These are phyloP conservation scores for Ameiurus melas DNA, from an alignment of 2,113 vertebrate genomes.

Conservation along the genomic window DNA sequence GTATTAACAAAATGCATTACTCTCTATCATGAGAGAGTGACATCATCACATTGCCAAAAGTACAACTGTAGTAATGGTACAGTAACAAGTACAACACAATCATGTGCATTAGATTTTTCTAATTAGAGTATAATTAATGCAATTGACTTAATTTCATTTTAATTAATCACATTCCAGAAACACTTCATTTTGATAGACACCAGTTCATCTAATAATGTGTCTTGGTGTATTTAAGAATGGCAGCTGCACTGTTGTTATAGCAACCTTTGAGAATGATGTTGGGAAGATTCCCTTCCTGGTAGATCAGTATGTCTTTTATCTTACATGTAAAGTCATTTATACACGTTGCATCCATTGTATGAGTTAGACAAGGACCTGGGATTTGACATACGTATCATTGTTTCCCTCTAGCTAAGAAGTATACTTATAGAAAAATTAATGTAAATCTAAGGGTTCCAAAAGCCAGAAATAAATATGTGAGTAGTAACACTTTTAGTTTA, in stretches of 20 bases:
- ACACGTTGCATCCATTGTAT: not conserved
- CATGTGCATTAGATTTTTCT: conserved; percentile 33
- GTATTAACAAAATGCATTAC: not conserved
- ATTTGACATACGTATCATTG: not conserved
- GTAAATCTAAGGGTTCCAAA: not conserved
- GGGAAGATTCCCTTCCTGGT: conserved; percentile 37
- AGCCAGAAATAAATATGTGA: not conserved
- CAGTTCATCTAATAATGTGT: not conserved
- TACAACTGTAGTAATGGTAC: not conserved
- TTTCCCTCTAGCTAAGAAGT: not conserved
- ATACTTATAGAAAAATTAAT: not conserved
- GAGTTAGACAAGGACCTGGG: not conserved
- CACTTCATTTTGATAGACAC: conserved; percentile 19
- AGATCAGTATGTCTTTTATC: conserved; percentile 31
- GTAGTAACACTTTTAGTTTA: not conserved
- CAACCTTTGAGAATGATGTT: conserved; percentile 46
- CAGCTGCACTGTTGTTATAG: conserved; percentile 55
- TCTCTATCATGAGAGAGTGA: not conserved
- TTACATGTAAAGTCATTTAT: conserved; percentile 24
- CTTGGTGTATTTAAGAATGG: conserved; percentile 34
- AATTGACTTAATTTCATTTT: not conserved
- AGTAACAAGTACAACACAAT: conserved; percentile 17
- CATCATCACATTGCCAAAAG: not conserved
- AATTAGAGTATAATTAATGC: conserved; percentile 35
- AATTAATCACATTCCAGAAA: conserved; percentile 16